Conservation (phyloP, 1,140 invertebrate species). For the Elysia chlorotica region DNA sequence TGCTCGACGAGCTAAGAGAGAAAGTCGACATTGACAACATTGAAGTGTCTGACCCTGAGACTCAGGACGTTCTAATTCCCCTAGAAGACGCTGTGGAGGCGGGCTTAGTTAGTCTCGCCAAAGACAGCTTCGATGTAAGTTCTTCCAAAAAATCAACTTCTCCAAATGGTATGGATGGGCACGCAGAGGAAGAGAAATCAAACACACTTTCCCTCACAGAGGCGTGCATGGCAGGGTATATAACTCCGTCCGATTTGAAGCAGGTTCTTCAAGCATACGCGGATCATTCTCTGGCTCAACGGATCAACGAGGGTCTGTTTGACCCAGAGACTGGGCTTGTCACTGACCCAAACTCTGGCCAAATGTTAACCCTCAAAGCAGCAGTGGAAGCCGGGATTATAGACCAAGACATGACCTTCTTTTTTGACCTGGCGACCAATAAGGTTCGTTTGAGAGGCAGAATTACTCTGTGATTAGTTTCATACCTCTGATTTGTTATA, state of each 20-base stretch:
- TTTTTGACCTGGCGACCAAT: constrained; percentile 45
- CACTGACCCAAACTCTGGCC: constrained; percentile 67
- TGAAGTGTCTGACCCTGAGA: constrained; percentile 77
- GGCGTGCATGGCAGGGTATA: constrained; percentile 78
- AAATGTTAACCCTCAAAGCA: constrained; percentile 66
- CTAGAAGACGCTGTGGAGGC: constrained; percentile 80
- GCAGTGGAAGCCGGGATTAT: constrained; percentile 77
- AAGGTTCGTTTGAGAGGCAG: too few relatives aligned
- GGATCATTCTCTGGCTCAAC: constrained; percentile 39
- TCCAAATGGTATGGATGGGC: constrained; percentile 56
- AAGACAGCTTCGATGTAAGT: constrained; percentile 53
- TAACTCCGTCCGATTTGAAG: constrained; percentile 82
- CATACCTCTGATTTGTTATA: too few relatives aligned
- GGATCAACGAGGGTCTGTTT: constrained; percentile 78
- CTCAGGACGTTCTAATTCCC: constrained; percentile 71
- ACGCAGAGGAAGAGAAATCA: too few relatives aligned
- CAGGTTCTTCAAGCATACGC: constrained; percentile 48
- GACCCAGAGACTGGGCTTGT: constrained; percentile 72
- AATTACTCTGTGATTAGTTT: too few relatives aligned
- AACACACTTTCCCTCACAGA: constrained; percentile 79
- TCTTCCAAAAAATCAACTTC: too few relatives aligned
- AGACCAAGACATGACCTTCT: constrained; percentile 69
- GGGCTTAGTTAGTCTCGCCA: constrained; percentile 69
- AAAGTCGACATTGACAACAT: constrained; percentile 76
- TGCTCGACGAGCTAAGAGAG: constrained; percentile 33